phyloP scores from a whole-genome alignment of 2,888 invertebrate species.

The Antheraea assamensis region DNA sequence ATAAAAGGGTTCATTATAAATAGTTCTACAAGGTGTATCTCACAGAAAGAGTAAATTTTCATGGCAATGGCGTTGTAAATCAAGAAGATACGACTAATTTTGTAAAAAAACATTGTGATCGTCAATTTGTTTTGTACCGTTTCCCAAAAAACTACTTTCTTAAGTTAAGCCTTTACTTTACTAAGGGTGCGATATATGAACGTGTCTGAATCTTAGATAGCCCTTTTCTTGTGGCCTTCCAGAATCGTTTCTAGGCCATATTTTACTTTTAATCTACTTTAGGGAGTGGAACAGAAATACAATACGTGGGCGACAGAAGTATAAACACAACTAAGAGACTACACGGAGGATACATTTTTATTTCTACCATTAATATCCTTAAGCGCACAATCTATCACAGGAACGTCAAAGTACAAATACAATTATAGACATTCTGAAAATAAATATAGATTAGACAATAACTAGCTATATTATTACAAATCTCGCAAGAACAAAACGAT shows the following conservation, averaged over 20 bases:
- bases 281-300: background rate
- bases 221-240: too few species aligned
- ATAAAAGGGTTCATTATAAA: too few species aligned
- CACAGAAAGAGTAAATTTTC: too few species aligned
- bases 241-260: background rate
- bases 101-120: too few species aligned
- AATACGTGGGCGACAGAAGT: background rate
- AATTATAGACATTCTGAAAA: background rate
- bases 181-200: too few species aligned
- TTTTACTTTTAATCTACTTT: background rate
- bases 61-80: too few species aligned
- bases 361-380: slow-evolving; percentile 1
- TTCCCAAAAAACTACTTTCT: too few species aligned
- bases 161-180: too few species aligned
- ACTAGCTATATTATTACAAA: background rate
- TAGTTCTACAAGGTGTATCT: too few species aligned
- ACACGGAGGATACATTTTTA: background rate
- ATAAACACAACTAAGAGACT: background rate
- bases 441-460: background rate
- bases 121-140: too few species aligned
- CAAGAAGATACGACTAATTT: too few species aligned
- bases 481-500: background rate
- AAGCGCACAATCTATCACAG: slow-evolving; percentile 17
- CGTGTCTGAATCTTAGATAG: too few species aligned
- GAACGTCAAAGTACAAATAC: slow-evolving; percentile 6